These are phyloP conservation scores for Trichogramma evanescens DNA, from an alignment of 2,888 invertebrate species.

Conservation along the genomic window DNA sequence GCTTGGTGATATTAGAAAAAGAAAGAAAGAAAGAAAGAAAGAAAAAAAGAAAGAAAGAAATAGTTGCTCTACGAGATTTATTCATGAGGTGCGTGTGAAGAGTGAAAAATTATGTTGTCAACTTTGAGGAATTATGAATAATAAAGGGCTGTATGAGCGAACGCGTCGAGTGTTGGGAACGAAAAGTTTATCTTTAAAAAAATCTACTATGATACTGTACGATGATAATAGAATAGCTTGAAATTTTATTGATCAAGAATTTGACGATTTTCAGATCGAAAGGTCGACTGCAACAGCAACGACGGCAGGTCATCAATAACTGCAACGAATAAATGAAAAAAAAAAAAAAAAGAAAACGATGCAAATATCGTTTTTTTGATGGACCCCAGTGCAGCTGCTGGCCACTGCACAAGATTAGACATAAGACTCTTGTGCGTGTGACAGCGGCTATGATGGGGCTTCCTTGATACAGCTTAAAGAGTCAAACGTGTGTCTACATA, in stretches of 20 bases:
- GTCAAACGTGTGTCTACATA: constrained; percentile 35
- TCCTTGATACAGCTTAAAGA: constrained; percentile 48
- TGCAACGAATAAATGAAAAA: constrained; percentile 1
- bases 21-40: too few species aligned
- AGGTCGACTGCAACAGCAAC: not conserved
- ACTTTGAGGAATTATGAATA: too few species aligned
- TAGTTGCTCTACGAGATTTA: too few species aligned
- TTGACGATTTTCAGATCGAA: too few species aligned
- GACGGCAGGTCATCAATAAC: too few species aligned
- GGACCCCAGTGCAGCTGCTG: constrained; percentile 92
- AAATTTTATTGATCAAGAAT: not conserved
- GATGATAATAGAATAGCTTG: not conserved
- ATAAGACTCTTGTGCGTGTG: constrained; percentile 96
- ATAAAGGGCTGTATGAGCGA: too few species aligned
- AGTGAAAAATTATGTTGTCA: too few species aligned
- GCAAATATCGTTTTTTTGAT: constrained; percentile 28
- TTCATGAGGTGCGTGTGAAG: too few species aligned
- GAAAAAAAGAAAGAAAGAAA: too few species aligned
- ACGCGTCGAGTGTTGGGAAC: too few species aligned
- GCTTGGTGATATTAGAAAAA: too few species aligned
- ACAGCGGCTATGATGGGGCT: constrained; percentile 94
- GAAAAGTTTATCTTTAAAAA: too few species aligned
- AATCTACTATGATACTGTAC: not conserved
- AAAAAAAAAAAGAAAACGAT: not conserved
- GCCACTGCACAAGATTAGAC: constrained; percentile 96